Base-by-base conservation (phyloP, 2,113 vertebrate species). In the Stigmatopora nigra region DNA sequence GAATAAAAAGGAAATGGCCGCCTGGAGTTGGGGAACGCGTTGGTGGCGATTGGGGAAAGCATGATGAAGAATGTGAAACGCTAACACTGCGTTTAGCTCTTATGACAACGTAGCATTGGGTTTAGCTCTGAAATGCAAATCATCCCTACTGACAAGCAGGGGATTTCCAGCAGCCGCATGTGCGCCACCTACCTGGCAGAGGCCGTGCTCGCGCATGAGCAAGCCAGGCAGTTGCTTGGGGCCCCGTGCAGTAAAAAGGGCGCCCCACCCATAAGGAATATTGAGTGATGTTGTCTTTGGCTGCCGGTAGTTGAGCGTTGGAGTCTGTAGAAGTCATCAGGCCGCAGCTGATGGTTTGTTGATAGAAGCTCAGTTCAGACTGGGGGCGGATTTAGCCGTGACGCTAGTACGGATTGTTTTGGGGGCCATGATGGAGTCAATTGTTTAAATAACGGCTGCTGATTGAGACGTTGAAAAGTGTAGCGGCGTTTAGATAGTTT, bases 91-190 rank as follows among this genome's bases (percentile, higher is more conserved):
- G 19, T 62, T 25, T 10, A 22, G 47, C 44, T 49, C 22, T 47
- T 48, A 31, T 63, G 25, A 20, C 19, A 60, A 60, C 41, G 36
- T 41, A 60, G 11, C 41, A 5, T 6, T 61, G n/a, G n/a, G n/a
- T n/a, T n/a, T n/a, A n/a, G n/a, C n/a, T 64, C 62, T 22, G 10
- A 64, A 35, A 49, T 16, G 48, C 46, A 63, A 49, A 63, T 17
- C 15, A 17, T 31, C 25, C 49, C 25, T 19, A 45, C 51, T 20
- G 47, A 64, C 36, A 55, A 78, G 35, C 63, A 74, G 82, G 84
- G 86, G 81, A 81, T 85, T 88, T 85, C 84, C 84, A 86, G 70
- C 84, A 86, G 84, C 82, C 85, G 79, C 48, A 7, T 58, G 75
- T 78, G 74, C 35, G 61, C 75, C 48, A 73, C 79, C 79, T 61